Evolutionary conservation across 2,113 vertebrate genomes (phyloP).

Genomic region (Sapayoa aenigma): DNA sequence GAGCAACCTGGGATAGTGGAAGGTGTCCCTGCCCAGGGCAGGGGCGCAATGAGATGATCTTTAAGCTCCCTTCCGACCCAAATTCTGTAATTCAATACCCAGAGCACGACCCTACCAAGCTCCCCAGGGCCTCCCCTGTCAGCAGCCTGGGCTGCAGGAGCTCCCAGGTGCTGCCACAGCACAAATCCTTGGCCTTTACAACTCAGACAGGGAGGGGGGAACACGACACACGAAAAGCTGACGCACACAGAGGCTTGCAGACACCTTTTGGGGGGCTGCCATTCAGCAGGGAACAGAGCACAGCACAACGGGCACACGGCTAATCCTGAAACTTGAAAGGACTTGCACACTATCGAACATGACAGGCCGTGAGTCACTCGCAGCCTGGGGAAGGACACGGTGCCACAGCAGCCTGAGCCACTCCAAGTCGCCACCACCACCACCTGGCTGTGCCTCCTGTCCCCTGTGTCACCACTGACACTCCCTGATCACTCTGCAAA

Average conservation of each 20-base stretch:
- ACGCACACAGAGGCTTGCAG: rapidly evolving
- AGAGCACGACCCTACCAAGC: rapidly evolving
- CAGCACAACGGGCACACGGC: neutral
- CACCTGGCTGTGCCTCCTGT: neutral
- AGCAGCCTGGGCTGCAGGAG: neutral
- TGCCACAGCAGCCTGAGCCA: neutral
- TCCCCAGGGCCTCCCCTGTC: rapidly evolving
- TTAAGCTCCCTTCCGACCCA: neutral
- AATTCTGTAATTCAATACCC: neutral
- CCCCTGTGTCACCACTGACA: neutral
- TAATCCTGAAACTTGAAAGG: neutral
- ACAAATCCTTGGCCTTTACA: neutral
- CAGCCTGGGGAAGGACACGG: neutral
- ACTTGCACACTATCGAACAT: neutral
- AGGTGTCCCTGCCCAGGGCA: neutral
- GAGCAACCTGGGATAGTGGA: neutral
- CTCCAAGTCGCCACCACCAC: neutral
- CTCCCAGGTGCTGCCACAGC: neutral
- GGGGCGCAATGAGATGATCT: neutral
- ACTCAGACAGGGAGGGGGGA: neutral
- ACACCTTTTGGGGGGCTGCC: neutral
- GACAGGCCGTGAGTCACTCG: neutral
- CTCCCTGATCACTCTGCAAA: neutral
- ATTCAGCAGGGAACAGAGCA: neutral
- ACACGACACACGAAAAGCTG: neutral